phyloP scores from a whole-genome alignment of 1,140 invertebrate genomes.

The Drosophila simulans region DNA sequence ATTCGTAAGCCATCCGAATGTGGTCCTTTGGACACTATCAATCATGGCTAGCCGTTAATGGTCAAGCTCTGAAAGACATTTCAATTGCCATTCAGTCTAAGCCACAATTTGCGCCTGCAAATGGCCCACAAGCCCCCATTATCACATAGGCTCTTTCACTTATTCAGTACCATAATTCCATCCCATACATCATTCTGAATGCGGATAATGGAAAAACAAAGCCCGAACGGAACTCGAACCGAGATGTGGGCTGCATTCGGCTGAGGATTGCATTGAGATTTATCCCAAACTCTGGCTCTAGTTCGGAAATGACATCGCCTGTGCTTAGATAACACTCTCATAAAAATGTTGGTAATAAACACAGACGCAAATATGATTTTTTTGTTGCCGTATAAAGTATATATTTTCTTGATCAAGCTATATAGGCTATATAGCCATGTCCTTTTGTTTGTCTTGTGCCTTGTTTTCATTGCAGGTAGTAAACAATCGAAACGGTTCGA shows the following conservation, averaged over 20 bases:
- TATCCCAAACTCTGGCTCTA: background rate
- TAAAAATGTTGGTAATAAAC: too few relatives aligned
- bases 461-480: too few relatives aligned
- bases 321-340: too few relatives aligned
- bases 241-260: background rate
- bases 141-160: slow-evolving; percentile 10
- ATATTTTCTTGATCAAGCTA: too few relatives aligned
- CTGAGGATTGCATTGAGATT: background rate
- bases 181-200: slow-evolving; percentile 35
- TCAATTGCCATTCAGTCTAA: slow-evolving; percentile 33
- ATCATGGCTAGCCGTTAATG: slow-evolving; percentile 47
- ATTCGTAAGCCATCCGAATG: slow-evolving; percentile 24
- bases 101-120: slow-evolving; percentile 15
- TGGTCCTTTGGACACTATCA: slow-evolving; percentile 27
- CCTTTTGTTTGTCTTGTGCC: too few relatives aligned
- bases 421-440: too few relatives aligned
- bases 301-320: background rate
- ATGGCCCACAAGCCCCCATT: slow-evolving; percentile 8
- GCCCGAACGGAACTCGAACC: background rate
- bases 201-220: slow-evolving; percentile 11
- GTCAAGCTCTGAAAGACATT: slow-evolving; percentile 15
- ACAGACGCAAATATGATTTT: too few relatives aligned
- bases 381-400: too few relatives aligned
- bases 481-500: too few relatives aligned
- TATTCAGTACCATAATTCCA: background rate